Base-by-base conservation (phyloP, 2,797 vertebrate genomes). In the Rhinichthys osculus region DNA sequence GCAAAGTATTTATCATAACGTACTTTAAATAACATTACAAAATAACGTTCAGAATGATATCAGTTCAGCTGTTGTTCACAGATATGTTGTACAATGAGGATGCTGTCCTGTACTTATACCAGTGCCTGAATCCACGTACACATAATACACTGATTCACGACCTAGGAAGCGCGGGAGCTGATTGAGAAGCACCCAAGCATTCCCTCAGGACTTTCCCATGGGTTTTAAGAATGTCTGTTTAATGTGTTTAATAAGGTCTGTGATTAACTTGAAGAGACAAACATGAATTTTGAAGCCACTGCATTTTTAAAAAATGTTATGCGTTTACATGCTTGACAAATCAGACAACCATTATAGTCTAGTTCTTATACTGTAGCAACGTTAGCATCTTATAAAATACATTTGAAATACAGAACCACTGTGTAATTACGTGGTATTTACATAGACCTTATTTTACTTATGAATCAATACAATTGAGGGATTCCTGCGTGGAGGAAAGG, bases 401-500 rank as follows among this genome's bases (percentile, higher is more conserved):
- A 64, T 30, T 64, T 16, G 27, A 64, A 64, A 64, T 7, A 64
- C 62, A 16, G 27, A 1, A 64, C 30, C 5, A 27, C 13, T 30
- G 3, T 30, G n/a, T 14, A 27, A 64, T 64, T 16, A 62, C 11
- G 1, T 62, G 11, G 5, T 14, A 27, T 14, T 13, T 11, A 30
- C 10, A 0, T 14, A 30, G 1, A 33, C 14, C 27, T 16, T 17
- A 66, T 66, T 66, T 66, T 17, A 33, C 6, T 17, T 1, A 2
- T 7, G 33, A 17, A 3, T 64, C 27, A 64, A 64, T 64, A 64
- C 2, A 64, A 30, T 33, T 66, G 27, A 40, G 35, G 19, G 77
- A 30, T 67, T 71, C 50, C 16, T 74, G 50, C 33, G n/a, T 82
- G 69, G 30, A 62, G 81, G 47, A 57, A 67, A 23, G 11, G 27